Base-by-base conservation (phyloP, 2,113 vertebrate genomes). In the Carollia perspicillata region DNA sequence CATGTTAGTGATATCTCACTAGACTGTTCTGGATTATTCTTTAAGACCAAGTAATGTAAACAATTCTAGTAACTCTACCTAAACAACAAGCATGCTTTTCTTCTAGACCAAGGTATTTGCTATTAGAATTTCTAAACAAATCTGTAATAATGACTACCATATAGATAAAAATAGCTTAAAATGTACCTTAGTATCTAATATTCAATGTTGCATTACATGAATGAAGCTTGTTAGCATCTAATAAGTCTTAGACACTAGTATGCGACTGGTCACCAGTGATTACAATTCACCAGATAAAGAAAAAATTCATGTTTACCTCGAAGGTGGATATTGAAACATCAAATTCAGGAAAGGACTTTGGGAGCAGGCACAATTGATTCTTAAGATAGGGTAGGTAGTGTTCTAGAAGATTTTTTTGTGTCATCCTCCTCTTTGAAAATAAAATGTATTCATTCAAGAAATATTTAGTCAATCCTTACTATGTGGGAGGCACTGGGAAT, bases 101-200 rank as follows among this genome's bases (percentile, higher is more conserved):
- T 84, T 22, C 47, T 92, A 65, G 35, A 90, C 6, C 30, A 92
- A 80, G 23, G 94, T 68, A 95, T 49, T 42, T 95, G 86, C 40
- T 81, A 9, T 47, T 53, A 85, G 18, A 95, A 91, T 87, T 95
- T 90, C 72, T 93, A 77, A 81, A 91, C 51, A 87, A 66, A 80
- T 53, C 3, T 80, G 47, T 42, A 58, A 44, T 78, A 65, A 44
- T 71, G 8, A 80, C 58, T 65, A 79, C 40, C 33, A 51, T 10
- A 86, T 47, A 28, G 16, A 77, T 66, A 90, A 94, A 95, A 68
- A 80, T 8, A 92, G 35, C 35, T 93, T 71, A 51, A 85, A 58
- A 78, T 93, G 30, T 71, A 90, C 20, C 49, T 66, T 30, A 68
- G 79, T 51, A 22, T 60, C 80, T 72, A 86, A 84, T 72, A 86